Percentiles rank a stretch among this genome's conserved stretches.
Evolutionary conservation across 2,113 vertebrate species (phyloP).

Genomic region (Thalassarche chlororhynchos): DNA sequence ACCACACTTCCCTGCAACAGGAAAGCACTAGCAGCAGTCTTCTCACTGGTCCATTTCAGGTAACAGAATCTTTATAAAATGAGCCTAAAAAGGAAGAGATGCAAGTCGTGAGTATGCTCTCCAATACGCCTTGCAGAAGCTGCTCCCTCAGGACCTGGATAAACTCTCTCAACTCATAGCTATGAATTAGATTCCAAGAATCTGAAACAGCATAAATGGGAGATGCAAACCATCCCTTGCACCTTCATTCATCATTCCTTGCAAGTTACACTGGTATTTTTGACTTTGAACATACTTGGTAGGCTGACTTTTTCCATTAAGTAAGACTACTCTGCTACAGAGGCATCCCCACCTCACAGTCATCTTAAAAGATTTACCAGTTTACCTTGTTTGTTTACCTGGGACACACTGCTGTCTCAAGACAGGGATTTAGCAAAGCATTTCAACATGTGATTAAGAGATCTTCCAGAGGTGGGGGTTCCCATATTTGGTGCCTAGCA

Average conservation of each 20-base stretch:
- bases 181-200: slow-evolving; percentile 51
- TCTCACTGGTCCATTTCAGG: background rate
- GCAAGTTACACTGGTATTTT: background rate
- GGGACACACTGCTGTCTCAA: background rate
- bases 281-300: background rate
- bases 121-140: background rate
- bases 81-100: slow-evolving; percentile 23
- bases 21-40: background rate
- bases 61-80: background rate
- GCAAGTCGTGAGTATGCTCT: background rate
- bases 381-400: background rate
- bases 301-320: background rate
- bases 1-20: background rate
- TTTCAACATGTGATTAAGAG: background rate
- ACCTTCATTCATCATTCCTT: background rate
- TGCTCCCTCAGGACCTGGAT: background rate
- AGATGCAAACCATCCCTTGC: slow-evolving; percentile 5
- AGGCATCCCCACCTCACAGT: background rate
- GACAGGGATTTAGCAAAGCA: background rate
- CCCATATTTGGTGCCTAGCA: background rate
- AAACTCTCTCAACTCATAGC: slow-evolving; percentile 5
- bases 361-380: background rate
- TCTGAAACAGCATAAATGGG: background rate
- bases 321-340: background rate
- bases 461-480: background rate